Base-by-base conservation (phyloP, 2,888 invertebrate species). In the Noctua janthe region DNA sequence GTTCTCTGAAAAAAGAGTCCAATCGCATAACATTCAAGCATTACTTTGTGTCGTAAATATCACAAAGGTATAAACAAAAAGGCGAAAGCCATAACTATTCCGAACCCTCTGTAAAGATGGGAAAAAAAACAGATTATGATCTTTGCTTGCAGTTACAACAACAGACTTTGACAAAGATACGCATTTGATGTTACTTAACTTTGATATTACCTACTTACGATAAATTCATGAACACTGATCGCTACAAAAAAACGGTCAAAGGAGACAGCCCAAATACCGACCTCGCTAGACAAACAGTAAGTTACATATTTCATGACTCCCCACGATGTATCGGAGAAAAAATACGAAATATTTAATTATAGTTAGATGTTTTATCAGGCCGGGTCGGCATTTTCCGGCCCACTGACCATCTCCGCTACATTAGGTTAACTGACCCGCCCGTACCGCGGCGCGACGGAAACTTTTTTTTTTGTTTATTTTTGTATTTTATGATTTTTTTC, bases 281-380 rank as follows among this genome's bases (percentile, higher is more conserved):
- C 17, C 2, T 29, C 59, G 35, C 54, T 39, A 49, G 51, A 39
- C 15, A 70, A 64, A 82, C 35, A 82, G 20, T 66, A 69, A 69
- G 29, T 49, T 47, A 73, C 64, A 73, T 66, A 85, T 70, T 78
- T 59, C 81, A 77, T 62, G 74, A 71, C 35, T 74, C 49, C 43
- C 71, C 29, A 15, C 47, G 23, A 54, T 82, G 74, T 85, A 83
- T 80, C 80, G 73, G 39, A 15, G 74, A 56, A 74, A 77, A 86
- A 86, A 85, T 85, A 85, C 66, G 71, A 86, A 80, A 81, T 78
- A 88, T 84, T 86, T 88, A 88, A 88, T 88, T 86, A 88, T 86
- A 76, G 80, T 80, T 82, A 81, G 81, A 86, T 84, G 80, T 74
- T 84, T 81, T 84, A 88, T 88, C 84, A 80, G 80, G 72, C 69